phyloP scores from a whole-genome alignment of 2,113 vertebrate species.

The Opisthocomus hoazin region DNA sequence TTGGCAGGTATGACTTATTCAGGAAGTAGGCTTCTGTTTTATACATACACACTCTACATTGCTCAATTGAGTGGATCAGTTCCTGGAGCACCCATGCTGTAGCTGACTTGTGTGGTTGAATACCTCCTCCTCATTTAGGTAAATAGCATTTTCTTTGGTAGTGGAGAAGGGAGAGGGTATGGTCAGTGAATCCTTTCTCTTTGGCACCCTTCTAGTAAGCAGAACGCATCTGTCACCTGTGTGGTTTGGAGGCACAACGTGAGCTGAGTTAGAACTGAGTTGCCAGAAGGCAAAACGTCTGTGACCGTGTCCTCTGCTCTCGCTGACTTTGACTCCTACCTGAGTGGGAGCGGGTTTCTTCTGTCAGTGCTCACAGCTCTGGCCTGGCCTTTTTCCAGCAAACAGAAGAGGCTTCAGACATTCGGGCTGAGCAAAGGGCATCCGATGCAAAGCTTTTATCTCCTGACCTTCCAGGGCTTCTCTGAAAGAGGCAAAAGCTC shows the following conservation, averaged over 20 bases:
- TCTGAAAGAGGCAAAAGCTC: not conserved
- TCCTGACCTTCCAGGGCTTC: not conserved
- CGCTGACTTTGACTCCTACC: not conserved
- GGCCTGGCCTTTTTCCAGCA: not conserved
- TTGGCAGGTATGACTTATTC: conserved; percentile 13
- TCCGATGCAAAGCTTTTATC: not conserved
- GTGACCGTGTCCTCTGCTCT: not conserved
- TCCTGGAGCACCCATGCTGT: not conserved
- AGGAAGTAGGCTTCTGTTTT: conserved; percentile 2
- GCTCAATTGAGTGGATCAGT: not conserved
- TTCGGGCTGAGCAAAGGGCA: not conserved
- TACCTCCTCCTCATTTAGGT: not conserved
- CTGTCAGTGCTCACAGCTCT: not conserved
- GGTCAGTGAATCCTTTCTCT: not conserved
- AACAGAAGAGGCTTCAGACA: not conserved
- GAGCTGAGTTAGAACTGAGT: not conserved
- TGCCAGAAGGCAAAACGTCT: not conserved
- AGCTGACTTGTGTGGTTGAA: not conserved
- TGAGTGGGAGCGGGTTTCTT: not conserved
- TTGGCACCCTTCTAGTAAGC: not conserved
- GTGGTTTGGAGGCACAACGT: not conserved
- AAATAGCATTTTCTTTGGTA: not conserved
- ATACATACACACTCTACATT: not conserved
- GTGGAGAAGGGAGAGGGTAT: not conserved
- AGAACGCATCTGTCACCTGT: not conserved